Evolutionary conservation across 2,888 invertebrate genomes (phyloP), one percentile per base, ranked within the genome.

Genomic region (Sisyra terminalis): DNA sequence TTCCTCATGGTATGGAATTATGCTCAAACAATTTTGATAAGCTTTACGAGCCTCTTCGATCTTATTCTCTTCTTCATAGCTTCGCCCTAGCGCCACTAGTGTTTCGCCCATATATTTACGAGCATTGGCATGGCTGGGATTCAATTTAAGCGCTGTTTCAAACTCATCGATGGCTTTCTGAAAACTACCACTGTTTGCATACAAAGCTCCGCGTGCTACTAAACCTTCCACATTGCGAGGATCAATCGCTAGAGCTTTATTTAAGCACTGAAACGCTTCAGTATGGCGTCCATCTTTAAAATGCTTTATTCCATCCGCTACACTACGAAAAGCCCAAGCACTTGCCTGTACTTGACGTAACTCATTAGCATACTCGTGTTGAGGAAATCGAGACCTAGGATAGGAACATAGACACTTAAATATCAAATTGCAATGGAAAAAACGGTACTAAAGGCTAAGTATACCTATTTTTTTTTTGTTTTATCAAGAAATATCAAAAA

Each of bases 41-140:
- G 85, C 82, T 51, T 85, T 85, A 44, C 82, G 71, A 1, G 89
- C 88, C 50, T 88, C 87, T 2, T 85, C 79, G 42, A 82, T 73
- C 52, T 87, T 86, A 55, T 82, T 84, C 51, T 85, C 85, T 52
- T 87, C 87, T 57, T 89, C 88, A 57, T 83, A 85, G 56, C 87
- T 88, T 39, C 87, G 75, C 29, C 88, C 93, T 40, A 86, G 65
- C 0, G 92, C 93, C 1, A 92, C 84, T 36, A 92, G 64, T 1
- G 93, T 94, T 61, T 94, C 92, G 29, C 89, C 85, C 69, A 92
- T 78, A 64, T 94, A 96, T 60, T 90, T 92, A 44, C 86, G 76
- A 29, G 93, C 94, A 64, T 94, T 94, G 2, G 81, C 80, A 62
- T 96, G 94, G 48, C 78, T 83, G 1, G 85, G 83, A 63, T 94